Evolutionary conservation across 2,113 vertebrate species (phyloP).

Genomic region (Cyphomyrus discorhynchus): DNA sequence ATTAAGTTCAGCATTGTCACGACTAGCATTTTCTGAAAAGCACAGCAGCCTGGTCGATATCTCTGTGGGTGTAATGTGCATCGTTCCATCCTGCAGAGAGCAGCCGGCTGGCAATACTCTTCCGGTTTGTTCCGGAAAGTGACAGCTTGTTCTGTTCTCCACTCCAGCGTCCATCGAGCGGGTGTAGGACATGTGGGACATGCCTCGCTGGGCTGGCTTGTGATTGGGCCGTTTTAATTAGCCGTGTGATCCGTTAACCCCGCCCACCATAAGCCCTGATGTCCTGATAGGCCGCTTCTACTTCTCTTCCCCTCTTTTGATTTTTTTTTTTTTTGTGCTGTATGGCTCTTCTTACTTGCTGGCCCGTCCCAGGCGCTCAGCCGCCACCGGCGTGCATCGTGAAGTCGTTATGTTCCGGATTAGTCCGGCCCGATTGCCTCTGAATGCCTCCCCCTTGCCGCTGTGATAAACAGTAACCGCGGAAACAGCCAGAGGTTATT

Average conservation of each 20-base stretch:
- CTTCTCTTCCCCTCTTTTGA: not conserved
- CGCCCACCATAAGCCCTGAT: not conserved
- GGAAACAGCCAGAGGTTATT: conserved; percentile 18
- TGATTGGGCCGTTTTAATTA: not conserved
- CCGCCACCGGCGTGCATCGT: not conserved
- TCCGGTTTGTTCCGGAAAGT: not conserved
- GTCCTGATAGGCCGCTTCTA: not conserved
- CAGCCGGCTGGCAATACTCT: not conserved
- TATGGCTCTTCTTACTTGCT: not conserved
- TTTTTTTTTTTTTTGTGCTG: not conserved
- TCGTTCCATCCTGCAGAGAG: not conserved
- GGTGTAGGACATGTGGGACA: not conserved
- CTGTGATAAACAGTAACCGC: not conserved
- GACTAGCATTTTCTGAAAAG: not conserved
- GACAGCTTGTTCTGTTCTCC: not conserved
- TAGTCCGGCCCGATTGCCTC: not conserved
- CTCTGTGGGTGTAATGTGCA: not conserved
- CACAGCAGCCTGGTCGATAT: not conserved
- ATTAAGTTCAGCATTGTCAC: not conserved
- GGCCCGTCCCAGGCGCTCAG: not conserved
- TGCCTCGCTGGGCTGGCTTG: not conserved
- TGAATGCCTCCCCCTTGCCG: not conserved
- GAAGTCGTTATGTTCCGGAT: not conserved
- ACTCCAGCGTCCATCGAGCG: not conserved
- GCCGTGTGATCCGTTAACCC: not conserved